phyloP scores from a whole-genome alignment of 2,113 vertebrate species.

The Empidonax traillii region DNA sequence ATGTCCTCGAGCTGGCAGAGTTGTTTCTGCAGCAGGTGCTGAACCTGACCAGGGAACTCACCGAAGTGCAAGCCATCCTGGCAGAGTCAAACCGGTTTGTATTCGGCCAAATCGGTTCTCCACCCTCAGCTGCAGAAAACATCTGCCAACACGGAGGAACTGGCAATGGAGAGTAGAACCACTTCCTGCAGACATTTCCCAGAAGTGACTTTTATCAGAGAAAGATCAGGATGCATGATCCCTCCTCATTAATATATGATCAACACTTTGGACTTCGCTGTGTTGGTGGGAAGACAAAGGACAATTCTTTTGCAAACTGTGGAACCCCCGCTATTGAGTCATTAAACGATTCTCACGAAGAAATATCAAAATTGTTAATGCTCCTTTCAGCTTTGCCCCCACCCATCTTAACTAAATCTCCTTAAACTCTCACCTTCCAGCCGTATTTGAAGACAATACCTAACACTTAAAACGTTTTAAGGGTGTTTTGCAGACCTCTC shows the following conservation, averaged over 20 bases:
- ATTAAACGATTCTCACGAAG: not conserved
- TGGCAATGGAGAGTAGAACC: not conserved
- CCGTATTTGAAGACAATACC: not conserved
- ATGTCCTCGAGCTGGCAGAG: not conserved
- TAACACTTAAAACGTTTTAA: not conserved
- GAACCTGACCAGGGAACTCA: not conserved
- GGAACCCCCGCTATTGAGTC: not conserved
- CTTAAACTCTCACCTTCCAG: not conserved
- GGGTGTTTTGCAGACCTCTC: not conserved
- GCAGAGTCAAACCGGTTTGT: not conserved
- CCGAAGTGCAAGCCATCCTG: not conserved
- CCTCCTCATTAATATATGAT: not conserved
- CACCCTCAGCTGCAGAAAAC: not conserved
- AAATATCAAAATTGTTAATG: not conserved
- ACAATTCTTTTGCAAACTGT: not conserved
- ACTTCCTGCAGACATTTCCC: not conserved
- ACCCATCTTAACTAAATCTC: not conserved
- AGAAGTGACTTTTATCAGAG: not conserved
- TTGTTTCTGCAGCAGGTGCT: not conserved
- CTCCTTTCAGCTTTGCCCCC: not conserved
- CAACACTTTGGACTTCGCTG: not conserved
- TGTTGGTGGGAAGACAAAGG: not conserved
- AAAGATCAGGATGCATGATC: not conserved
- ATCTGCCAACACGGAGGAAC: not conserved
- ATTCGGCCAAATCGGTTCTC: not conserved